Conservation (phyloP, 1,140 invertebrate species). For the Argopecten irradians region DNA sequence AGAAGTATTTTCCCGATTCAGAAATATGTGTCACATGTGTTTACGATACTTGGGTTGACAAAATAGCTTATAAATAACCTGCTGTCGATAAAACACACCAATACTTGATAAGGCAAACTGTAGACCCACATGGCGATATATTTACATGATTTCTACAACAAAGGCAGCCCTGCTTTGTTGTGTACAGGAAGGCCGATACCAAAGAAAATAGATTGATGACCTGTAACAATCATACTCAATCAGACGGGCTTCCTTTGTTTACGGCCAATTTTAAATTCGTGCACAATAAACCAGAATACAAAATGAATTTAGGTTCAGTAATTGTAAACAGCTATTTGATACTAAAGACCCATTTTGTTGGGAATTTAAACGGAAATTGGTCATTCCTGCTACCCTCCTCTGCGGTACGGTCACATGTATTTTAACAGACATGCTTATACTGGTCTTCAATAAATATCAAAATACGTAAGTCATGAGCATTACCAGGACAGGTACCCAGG, state of each 20-base stretch:
- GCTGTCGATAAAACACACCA: conserved; percentile 1
- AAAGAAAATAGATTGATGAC: conserved; percentile 12
- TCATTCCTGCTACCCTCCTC: neutral
- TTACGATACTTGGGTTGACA: neutral
- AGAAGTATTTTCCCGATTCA: too few relatives aligned
- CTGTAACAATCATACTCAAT: conserved; percentile 16
- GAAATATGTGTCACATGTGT: neutral
- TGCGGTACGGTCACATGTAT: neutral
- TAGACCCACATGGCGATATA: neutral
- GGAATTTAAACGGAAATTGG: conserved; percentile 7
- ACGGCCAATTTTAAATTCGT: conserved; percentile 1
- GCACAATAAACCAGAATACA: neutral
- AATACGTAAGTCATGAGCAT: too few relatives aligned
- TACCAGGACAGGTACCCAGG: too few relatives aligned
- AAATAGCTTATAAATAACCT: neutral
- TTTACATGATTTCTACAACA: neutral
- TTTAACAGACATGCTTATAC: neutral
- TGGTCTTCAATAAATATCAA: neutral
- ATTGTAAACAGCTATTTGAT: neutral
- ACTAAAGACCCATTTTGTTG: neutral
- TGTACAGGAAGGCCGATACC: neutral
- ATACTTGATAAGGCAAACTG: neutral
- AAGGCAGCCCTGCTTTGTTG: neutral
- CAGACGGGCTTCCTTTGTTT: neutral
- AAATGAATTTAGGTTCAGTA: neutral